These are phyloP conservation scores for Pipra filicauda DNA, from an alignment of 2,113 vertebrate genomes.

Conservation along the genomic window DNA sequence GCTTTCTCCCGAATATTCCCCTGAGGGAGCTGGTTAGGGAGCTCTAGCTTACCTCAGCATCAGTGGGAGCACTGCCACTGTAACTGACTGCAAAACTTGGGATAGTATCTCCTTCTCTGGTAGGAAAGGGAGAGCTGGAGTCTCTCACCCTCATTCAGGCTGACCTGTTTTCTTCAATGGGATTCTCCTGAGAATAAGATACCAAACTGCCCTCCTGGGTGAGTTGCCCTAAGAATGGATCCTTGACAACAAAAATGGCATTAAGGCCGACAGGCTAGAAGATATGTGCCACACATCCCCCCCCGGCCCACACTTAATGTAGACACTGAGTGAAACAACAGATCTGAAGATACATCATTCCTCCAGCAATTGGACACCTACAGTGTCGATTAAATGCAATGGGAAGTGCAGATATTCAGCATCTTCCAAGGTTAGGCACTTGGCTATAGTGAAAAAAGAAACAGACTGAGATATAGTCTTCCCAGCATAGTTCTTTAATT, in stretches of 20 bases:
- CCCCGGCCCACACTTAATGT: rapidly evolving
- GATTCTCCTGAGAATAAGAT: background rate
- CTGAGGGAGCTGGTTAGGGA: background rate
- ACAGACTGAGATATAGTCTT: background rate
- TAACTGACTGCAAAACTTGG: background rate
- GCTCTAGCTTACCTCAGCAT: background rate
- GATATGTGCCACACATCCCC: background rate
- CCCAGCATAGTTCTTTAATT: slow-evolving; percentile 58
- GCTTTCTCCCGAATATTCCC: background rate
- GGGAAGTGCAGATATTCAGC: background rate
- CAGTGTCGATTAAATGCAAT: background rate
- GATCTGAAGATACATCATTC: background rate
- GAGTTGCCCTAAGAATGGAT: background rate
- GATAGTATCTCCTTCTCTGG: background rate
- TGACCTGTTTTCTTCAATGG: background rate
- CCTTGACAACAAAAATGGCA: background rate
- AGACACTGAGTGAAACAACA: background rate
- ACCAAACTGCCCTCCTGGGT: background rate
- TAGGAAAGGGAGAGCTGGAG: background rate
- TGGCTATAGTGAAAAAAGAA: background rate
- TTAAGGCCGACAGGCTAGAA: background rate
- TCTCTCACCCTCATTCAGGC: background rate
- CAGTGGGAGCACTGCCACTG: background rate
- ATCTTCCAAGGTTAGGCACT: background rate
- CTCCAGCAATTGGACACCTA: background rate